Base-by-base conservation (phyloP, 2,113 vertebrate species). In the Donacobius atricapilla region DNA sequence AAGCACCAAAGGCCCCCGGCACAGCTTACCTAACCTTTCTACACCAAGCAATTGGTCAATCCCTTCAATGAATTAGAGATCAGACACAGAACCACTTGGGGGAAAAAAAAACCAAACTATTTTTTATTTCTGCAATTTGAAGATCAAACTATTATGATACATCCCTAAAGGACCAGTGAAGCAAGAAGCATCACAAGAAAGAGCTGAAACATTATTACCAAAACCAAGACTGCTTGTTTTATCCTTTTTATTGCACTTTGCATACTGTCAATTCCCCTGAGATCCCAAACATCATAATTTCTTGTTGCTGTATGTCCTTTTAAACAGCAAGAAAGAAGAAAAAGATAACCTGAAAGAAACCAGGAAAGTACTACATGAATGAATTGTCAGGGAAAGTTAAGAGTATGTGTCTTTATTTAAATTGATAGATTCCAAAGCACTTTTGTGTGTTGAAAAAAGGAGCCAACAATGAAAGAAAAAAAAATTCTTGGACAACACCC, bases 321-420 rank as follows among this genome's bases (percentile, higher is more conserved):
- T 64, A 78, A 33, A 64, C 7, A 92, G 65, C 6, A 82, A 92
- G 57, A 64, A 78, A 57, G 18, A 76, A 82, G 37, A 61, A 86
- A 92, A 90, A 86, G 24, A 72, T 24, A 61, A 83, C 39, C 51
- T 58, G 60, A 84, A 88, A 86, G 56, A 88, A 90, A 83, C n/a
- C 37, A 53, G 22, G 9, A 24, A 77, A 89, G 19, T 51, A 77
- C 40, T 68, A 48, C 12, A 77, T 28, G 40, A 91, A 71, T 40
- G 44, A 77, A 90, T 11, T 90, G 51, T 58, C 76, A 56, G 8
- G 23, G 30, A 87, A 90, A 84, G 53, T 54, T 63, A 66, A 79
- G 18, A 60, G 25, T 61, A 87, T 71, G 42, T 51, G 51, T 44
- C 61, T 87, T 87, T 78, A 68, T 27, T 77, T 51, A 42, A 11